These are phyloP conservation scores for Dendrolimus houi DNA, from an alignment of 2,888 invertebrate species.

Conservation along the genomic window DNA sequence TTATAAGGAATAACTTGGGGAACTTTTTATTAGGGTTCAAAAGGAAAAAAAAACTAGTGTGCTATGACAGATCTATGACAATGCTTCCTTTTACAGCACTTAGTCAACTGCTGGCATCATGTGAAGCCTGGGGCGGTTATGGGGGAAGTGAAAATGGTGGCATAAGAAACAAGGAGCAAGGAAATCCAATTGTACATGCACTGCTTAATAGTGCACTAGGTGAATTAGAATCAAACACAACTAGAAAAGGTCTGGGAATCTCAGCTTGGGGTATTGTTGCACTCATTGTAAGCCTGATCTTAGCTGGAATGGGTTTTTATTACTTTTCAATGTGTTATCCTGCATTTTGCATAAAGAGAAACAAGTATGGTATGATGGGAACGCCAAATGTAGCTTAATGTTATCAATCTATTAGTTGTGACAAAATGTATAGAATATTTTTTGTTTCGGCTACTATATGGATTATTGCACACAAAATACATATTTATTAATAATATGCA, in stretches of 20 bases:
- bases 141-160: constrained; percentile 18
- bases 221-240: constrained; percentile 11
- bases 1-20: too few relatives aligned
- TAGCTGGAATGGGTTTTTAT: constrained; percentile 73
- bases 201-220: neutral
- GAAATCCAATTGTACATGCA: constrained; percentile 26
- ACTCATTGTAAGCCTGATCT: constrained; percentile 66
- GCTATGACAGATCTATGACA: too few relatives aligned
- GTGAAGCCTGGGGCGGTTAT: constrained; percentile 27
- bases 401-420: too few relatives aligned
- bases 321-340: constrained; percentile 82
- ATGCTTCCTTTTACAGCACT: neutral
- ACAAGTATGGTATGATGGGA: constrained; percentile 75
- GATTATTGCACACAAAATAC: too few relatives aligned
- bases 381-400: constrained; percentile 50
- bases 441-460: too few relatives aligned
- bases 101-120: constrained; percentile 20
- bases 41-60: too few relatives aligned
- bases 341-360: constrained; percentile 73
- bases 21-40: too few relatives aligned
- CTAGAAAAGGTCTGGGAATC: constrained; percentile 60
- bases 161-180: constrained; percentile 23
- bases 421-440: too few relatives aligned
- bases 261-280: constrained; percentile 81
- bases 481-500: too few relatives aligned